Percentiles rank a stretch among this genome's conserved stretches.
Evolutionary conservation across 2,888 invertebrate species (phyloP).

Genomic region (Imbricaverruca yamaguchii): DNA sequence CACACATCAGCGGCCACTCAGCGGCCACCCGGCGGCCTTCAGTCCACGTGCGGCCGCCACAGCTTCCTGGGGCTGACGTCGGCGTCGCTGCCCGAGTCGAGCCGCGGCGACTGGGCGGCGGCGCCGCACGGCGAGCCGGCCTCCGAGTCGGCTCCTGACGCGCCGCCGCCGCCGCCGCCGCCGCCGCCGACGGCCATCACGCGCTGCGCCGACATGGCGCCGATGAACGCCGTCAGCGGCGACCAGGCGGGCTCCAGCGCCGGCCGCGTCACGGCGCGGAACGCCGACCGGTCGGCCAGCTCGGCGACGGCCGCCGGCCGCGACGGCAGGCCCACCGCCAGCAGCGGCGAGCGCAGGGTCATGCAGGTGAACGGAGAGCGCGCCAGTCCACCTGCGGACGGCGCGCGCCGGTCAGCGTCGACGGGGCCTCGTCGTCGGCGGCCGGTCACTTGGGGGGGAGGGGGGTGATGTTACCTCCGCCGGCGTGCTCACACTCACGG

Average conservation of each 20-base stretch:
- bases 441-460: too few species aligned
- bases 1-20: not conserved
- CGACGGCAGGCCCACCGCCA: not conserved
- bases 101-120: not conserved
- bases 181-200: not conserved
- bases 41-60: slow-evolving; percentile 18
- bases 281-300: not conserved
- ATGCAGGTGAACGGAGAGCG: slow-evolving; percentile 8
- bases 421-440: too few species aligned
- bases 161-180: not conserved
- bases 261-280: not conserved
- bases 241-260: not conserved
- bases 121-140: not conserved
- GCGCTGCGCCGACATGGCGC: slow-evolving; percentile 1
- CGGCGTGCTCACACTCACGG: too few species aligned
- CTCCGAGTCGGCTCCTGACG: not conserved
- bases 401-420: too few species aligned
- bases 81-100: not conserved
- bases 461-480: too few species aligned
- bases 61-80: not conserved
- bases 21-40: not conserved
- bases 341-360: not conserved
- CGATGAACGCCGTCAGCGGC: not conserved
- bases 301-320: not conserved
- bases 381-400: not conserved